These are phyloP conservation scores for Tapirus indicus DNA, from an alignment of 2,797 vertebrate species.

Conservation along the genomic window DNA sequence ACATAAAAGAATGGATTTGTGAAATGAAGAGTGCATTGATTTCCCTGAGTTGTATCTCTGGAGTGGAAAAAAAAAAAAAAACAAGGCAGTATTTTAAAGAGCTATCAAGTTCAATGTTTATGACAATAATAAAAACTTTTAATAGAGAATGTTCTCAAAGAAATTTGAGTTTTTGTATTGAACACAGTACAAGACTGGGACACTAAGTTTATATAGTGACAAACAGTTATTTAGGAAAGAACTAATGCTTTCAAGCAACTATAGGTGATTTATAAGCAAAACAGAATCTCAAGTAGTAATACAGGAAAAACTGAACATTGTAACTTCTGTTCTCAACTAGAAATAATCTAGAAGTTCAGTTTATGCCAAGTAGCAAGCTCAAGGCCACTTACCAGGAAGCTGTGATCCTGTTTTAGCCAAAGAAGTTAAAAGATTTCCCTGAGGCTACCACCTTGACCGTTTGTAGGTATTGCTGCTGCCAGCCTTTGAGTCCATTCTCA, in stretches of 20 bases:
- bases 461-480: neutral
- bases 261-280: neutral
- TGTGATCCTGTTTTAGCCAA: neutral
- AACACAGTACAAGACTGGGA: neutral
- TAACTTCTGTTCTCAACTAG: conserved; percentile 41
- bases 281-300: neutral
- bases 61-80: neutral
- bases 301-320: neutral
- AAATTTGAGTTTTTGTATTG: conserved; percentile 45
- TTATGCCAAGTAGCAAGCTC: neutral
- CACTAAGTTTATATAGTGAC: neutral
- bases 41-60: conserved; percentile 37
- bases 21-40: neutral
- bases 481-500: neutral
- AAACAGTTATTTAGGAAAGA: conserved; percentile 26
- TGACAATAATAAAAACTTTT: conserved; percentile 71
- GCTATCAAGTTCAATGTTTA: conserved; percentile 61
- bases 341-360: neutral
- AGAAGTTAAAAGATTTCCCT: neutral
- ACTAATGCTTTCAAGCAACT: neutral
- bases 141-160: conserved; percentile 49
- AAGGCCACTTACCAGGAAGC: neutral
- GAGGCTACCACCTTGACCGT: neutral
- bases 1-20: conserved; percentile 66
- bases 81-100: conserved; percentile 67